Evolutionary conservation across 2,888 invertebrate species (phyloP).

Genomic region (Caenorhabditis afra): DNA sequence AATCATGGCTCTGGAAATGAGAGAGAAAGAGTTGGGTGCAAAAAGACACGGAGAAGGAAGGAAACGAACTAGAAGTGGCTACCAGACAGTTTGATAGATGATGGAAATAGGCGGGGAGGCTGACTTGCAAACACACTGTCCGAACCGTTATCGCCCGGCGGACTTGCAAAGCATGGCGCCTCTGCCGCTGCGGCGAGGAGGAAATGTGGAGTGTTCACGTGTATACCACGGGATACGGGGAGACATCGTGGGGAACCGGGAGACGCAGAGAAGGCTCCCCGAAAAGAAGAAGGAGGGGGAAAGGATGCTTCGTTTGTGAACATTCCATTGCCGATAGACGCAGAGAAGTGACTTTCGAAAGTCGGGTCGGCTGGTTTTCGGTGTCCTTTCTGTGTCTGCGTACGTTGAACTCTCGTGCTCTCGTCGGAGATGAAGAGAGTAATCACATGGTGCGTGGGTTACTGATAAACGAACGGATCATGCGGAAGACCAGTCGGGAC

Average conservation of each 20-base stretch:
- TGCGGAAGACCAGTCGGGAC: constrained; percentile 1
- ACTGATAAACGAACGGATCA: constrained; percentile 30
- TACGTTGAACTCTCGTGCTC: constrained; percentile 13
- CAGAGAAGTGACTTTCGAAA: constrained; percentile 54
- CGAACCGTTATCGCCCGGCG: constrained; percentile 45
- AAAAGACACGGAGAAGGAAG: background rate
- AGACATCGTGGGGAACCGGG: constrained; percentile 2
- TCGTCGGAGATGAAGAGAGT: background rate
- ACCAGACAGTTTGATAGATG: constrained; percentile 18
- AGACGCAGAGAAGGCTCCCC: constrained; percentile 17
- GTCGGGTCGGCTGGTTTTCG: constrained; percentile 45
- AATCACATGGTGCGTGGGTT: constrained; percentile 21
- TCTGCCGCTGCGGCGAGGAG: constrained; percentile 27
- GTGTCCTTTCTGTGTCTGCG: constrained; percentile 38
- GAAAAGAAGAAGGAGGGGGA: constrained; percentile 2
- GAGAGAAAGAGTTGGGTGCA: background rate
- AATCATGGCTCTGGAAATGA: constrained; percentile 35
- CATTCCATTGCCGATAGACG: constrained; percentile 32
- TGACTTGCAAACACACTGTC: constrained; percentile 44
- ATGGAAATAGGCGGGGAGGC: constrained; percentile 17
- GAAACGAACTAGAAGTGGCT: constrained; percentile 1
- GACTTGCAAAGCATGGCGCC: constrained; percentile 41
- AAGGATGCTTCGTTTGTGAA: constrained; percentile 34
- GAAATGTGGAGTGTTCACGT: constrained; percentile 51
- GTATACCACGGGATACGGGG: constrained; percentile 32